These are phyloP conservation scores for Pontoporia blainvillei DNA, from an alignment of 2,113 vertebrate genomes.

Conservation along the genomic window DNA sequence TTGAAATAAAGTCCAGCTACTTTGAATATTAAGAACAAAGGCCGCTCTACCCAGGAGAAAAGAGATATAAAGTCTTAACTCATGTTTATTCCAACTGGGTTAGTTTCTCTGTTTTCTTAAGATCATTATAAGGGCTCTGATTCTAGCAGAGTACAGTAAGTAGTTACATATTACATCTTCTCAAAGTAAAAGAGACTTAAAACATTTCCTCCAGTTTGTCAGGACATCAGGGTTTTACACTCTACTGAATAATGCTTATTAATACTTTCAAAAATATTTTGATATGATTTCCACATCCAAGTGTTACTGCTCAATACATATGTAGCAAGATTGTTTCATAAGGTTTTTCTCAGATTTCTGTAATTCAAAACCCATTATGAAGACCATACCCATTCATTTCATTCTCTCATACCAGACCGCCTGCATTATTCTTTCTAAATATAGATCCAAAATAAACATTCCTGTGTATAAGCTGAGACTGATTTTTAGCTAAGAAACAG, in stretches of 20 bases:
- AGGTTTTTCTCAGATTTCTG: not conserved
- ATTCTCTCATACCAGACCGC: not conserved
- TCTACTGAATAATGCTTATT: not conserved
- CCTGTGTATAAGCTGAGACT: not conserved
- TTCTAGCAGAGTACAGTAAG: not conserved
- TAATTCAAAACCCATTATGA: not conserved
- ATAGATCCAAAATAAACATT: not conserved
- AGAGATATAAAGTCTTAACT: slow-evolving; percentile 40
- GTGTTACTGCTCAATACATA: not conserved
- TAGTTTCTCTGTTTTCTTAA: slow-evolving; percentile 41
- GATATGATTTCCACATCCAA: not conserved
- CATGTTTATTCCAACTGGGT: slow-evolving; percentile 37
- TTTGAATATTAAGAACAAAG: slow-evolving; percentile 55
- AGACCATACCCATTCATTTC: not conserved
- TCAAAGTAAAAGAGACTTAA: not conserved
- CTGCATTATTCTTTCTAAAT: not conserved
- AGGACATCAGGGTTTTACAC: not conserved
- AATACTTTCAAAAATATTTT: slow-evolving; percentile 27
- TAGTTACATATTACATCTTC: not conserved
- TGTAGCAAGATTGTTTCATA: not conserved
- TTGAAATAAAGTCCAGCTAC: slow-evolving; percentile 24
- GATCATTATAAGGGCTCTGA: not conserved
- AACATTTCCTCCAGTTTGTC: not conserved
- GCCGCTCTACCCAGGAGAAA: slow-evolving; percentile 9
- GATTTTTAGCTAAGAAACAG: not conserved